Evolutionary conservation across 92 coral and sea anemone genomes (phyloP), one percentile per base, ranked within the genome.

Genomic region (Porites divaricata): DNA sequence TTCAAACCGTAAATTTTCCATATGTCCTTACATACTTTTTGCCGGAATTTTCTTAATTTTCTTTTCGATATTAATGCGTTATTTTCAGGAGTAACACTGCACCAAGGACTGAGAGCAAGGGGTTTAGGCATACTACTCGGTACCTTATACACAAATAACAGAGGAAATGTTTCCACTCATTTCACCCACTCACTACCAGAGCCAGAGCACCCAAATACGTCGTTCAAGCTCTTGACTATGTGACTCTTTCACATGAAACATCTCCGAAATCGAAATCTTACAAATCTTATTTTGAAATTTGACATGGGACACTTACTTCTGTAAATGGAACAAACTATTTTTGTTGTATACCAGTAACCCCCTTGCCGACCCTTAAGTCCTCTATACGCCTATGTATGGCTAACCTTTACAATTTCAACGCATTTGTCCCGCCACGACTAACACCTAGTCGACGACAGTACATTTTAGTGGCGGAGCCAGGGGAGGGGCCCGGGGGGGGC

Each of bases 291-390:
- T 35, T 5, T 35, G 45, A 35, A 35, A 4, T 35, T 35, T 35
- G 45, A 35, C 45, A 3, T 35, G 45, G 45, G 45, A 35, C 45
- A 1, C 45, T 35, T 35, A 35, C 0, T 35, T 35, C 45, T 35
- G 45, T 35, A 35, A 35, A 35, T 35, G 45, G 45, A 35, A 35
- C 45, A 35, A 35, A 35, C 45, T 61, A 19, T n/a, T 61, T 16
- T 16, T 61, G 17, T 61, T 54, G 20, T 12, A 19, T 61, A 15
- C 65, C 65, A 61, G n/a, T 17, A 61, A 0, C 70, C 1, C 70
- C 35, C 70, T 66, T 66, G 70, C 35, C 45, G 45, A 21, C 70
- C 70, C 70, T 75, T 11, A 57, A 75, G 57, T 75, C 63, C 67
- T 54, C 24, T 66, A 8, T 69, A 50, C 16, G 73, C 12, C 73